Percentiles rank a stretch among this genome's conserved stretches.
Evolutionary conservation across 2,113 vertebrate genomes (phyloP).

Genomic region (Campylomormyrus tamandua): DNA sequence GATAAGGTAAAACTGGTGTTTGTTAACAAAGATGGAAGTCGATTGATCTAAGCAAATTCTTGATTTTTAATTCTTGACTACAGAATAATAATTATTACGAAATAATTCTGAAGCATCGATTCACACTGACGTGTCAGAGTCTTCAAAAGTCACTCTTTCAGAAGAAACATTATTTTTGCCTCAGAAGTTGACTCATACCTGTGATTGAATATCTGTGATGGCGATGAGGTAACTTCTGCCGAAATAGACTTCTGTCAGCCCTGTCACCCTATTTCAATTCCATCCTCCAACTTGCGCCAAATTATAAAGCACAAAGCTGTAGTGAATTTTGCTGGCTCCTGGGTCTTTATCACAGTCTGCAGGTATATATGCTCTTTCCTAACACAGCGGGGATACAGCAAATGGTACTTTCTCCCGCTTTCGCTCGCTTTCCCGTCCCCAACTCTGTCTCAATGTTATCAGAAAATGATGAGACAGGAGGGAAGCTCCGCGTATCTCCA

Average conservation of each 20-base stretch:
- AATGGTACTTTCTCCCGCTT: conserved; percentile 37
- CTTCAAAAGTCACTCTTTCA: background rate
- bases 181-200: conserved; percentile 40
- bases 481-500: conserved; percentile 44
- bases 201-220: conserved; percentile 40
- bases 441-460: conserved; percentile 59
- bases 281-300: conserved; percentile 49
- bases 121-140: background rate
- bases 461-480: conserved; percentile 52
- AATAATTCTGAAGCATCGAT: background rate
- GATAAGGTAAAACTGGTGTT: background rate
- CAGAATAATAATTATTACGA: background rate
- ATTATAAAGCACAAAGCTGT: conserved; percentile 59
- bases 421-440: conserved; percentile 29
- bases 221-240: conserved; percentile 44
- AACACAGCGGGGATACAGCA: conserved; percentile 18
- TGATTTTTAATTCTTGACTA: background rate
- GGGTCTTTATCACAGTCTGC: conserved; percentile 60
- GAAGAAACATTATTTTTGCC: conserved; percentile 33
- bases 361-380: conserved; percentile 39
- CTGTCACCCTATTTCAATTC: conserved; percentile 51
- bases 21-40: background rate
- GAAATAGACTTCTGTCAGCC: conserved; percentile 57
- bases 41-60: background rate
- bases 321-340: conserved; percentile 58